phyloP scores from a whole-genome alignment of 1,140 invertebrate genomes.

The Drosophila orosa region DNA sequence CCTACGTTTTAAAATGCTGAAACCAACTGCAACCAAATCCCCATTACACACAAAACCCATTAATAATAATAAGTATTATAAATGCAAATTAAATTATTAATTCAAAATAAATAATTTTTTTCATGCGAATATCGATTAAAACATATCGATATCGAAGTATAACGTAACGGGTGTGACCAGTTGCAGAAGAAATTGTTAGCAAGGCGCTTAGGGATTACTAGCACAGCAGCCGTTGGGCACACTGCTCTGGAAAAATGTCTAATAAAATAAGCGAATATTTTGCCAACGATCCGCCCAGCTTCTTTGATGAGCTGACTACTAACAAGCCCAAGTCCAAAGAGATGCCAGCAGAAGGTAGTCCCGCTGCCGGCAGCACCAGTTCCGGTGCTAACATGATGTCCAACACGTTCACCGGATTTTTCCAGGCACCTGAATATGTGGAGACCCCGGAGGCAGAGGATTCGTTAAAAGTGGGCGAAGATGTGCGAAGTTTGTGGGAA shows the following conservation, averaged over 20 bases:
- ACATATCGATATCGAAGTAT: no score
- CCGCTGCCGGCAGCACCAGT: constrained; percentile 15
- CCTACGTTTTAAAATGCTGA: no score
- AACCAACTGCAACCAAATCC: no score
- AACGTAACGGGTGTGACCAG: constrained; percentile 4
- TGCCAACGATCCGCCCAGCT: constrained; percentile 82
- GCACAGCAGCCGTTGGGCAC: background rate
- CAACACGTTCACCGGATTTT: constrained; percentile 70
- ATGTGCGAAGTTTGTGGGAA: constrained; percentile 80
- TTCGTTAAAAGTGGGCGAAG: constrained; percentile 66
- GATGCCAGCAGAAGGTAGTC: constrained; percentile 21
- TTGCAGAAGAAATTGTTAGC: background rate
- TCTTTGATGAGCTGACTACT: constrained; percentile 81
- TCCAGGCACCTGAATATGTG: constrained; percentile 76
- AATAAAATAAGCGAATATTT: constrained; percentile 82
- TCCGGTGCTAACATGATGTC: constrained; percentile 55
- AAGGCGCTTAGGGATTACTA: background rate
- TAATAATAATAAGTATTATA: no score
- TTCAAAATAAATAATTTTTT: no score
- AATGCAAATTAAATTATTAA: no score
- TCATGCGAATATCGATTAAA: no score
- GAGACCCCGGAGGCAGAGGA: constrained; percentile 72
- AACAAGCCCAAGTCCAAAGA: constrained; percentile 53
- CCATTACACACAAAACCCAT: no score
- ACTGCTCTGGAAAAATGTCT: constrained; percentile 44